These are phyloP conservation scores for Panthera tigris DNA, from an alignment of 2,113 vertebrate genomes.

Conservation along the genomic window DNA sequence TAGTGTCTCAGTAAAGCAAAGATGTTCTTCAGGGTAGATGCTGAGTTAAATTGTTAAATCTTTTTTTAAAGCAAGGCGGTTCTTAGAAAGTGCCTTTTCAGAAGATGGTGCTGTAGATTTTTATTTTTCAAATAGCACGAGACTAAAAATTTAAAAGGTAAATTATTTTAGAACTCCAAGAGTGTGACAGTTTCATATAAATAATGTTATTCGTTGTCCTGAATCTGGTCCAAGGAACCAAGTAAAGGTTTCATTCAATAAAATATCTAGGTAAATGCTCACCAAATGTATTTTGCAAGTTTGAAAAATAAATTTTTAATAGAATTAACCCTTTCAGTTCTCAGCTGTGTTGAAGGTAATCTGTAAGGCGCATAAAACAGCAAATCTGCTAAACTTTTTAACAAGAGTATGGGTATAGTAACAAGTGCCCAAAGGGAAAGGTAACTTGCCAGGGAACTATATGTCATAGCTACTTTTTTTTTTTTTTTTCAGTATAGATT, in stretches of 20 bases:
- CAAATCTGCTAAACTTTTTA: constrained; percentile 19
- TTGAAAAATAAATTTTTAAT: constrained; percentile 41
- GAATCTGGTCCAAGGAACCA: constrained; percentile 88
- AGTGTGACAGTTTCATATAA: constrained; percentile 87
- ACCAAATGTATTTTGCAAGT: constrained; percentile 79
- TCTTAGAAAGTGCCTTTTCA: constrained; percentile 99
- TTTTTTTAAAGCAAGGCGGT: constrained; percentile 84
- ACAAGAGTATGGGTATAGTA: background rate
- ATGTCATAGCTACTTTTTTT: background rate
- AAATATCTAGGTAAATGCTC: constrained; percentile 71
- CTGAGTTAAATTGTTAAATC: constrained; percentile 69
- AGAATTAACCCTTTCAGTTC: constrained; percentile 63
- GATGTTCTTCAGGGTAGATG: constrained; percentile 59
- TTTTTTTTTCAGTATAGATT: background rate
- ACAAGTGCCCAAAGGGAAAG: background rate
- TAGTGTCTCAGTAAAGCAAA: constrained; percentile 74
- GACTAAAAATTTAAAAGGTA: constrained; percentile 81
- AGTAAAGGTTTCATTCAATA: constrained; percentile 68
- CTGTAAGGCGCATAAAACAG: background rate
- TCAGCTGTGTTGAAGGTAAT: constrained; percentile 20
- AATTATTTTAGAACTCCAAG: constrained; percentile 87
- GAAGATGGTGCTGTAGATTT: constrained; percentile 94
- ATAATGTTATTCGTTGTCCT: constrained; percentile 85
- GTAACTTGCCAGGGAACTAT: background rate
- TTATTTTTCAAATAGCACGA: constrained; percentile 87